Evolutionary conservation across 1,140 invertebrate genomes (phyloP), one percentile per base, ranked within the genome.

Genomic region (Drosophila murphyi): DNA sequence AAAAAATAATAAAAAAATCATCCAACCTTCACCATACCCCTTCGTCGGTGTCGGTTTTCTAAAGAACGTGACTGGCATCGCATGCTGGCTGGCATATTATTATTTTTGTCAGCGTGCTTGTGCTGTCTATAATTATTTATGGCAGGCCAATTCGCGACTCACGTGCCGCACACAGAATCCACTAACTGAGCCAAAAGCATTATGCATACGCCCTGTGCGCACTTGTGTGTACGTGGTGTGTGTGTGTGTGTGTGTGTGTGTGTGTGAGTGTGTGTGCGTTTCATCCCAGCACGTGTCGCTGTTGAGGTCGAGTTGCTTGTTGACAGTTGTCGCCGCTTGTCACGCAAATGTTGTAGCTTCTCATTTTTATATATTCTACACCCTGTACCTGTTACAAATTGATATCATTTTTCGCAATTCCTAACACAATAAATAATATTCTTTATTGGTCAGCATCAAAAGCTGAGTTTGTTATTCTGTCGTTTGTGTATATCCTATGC

Each of bases 91-190:
- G 48, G 43, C 72, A 87, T 88, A 48, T 63, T 71, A 63, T 52
- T 70, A 60, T 76, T 76, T 85, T 80, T 83, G 69, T 70, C 50
- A 60, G 73, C 57, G 37, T 47, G 39, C 12, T 70, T 56, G 39
- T 35, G 52, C 60, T 76, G 68, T 77, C 83, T 80, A 88, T 87
- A 87, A 87, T 87, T 87, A 87, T 87, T 87, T 88, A 87, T 87
- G 67, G 35, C 32, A 64, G 59, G 4, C 47, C 48, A 37, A 57
- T 32, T 55, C 47, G 67, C 43, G 70, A 71, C 64, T 82, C 79
- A 87, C 76, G 83, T 82, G 83, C 70, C 59, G 37, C 52, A 8
- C n/a, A 37, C 50, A 56, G 41, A 51, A 31, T 55, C 56, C 41
- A 45, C 28, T 34, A 71, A 39, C 43, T 20, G 28, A 31, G 65